Conservation (phyloP, 2,797 vertebrate species). For the Phataginus tetradactyla region DNA sequence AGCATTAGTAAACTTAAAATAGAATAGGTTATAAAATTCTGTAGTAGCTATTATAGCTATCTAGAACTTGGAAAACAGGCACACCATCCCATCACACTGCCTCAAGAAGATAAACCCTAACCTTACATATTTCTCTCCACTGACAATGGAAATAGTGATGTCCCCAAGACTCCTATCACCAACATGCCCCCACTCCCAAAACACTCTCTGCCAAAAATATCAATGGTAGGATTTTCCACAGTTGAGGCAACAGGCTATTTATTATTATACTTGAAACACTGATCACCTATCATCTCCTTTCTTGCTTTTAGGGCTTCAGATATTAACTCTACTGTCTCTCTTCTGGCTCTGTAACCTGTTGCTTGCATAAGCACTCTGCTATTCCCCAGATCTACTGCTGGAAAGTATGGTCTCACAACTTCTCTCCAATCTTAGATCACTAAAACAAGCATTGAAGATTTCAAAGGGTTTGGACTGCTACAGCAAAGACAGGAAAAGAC, state of each 20-base stretch:
- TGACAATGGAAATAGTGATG: background rate
- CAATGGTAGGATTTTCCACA: background rate
- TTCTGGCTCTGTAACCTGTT: background rate
- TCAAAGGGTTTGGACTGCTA: background rate
- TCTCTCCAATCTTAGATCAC: background rate
- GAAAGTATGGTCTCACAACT: background rate
- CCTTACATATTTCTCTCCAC: background rate
- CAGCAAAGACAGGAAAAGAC: background rate
- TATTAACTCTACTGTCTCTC: background rate
- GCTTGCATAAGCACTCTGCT: background rate
- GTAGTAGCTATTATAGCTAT: background rate
- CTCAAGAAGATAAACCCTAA: background rate
- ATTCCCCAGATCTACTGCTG: background rate
- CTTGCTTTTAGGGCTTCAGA: background rate
- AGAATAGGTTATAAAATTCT: background rate
- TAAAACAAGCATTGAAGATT: background rate
- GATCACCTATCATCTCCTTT: background rate
- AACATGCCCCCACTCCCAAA: background rate
- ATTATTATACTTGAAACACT: background rate
- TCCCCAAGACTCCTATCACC: background rate
- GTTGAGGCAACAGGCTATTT: background rate
- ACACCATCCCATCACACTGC: background rate
- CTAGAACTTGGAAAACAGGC: background rate
- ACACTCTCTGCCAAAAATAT: background rate
- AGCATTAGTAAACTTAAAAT: conserved; percentile 41